These are phyloP conservation scores for Loriculus beryllinus DNA, from an alignment of 2,797 vertebrate species.

Conservation along the genomic window DNA sequence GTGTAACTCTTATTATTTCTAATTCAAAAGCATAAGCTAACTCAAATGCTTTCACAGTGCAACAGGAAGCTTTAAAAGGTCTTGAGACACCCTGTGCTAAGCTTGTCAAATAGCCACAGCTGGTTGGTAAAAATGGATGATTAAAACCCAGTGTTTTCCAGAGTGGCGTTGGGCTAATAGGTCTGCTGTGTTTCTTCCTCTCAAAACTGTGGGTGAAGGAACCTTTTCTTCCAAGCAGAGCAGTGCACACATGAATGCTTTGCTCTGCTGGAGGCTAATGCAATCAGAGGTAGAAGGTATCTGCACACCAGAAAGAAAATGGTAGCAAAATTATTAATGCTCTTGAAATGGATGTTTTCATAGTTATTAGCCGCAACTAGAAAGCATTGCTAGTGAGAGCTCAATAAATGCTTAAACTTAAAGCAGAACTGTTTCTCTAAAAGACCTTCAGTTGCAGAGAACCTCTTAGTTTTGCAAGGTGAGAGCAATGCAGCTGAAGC, in stretches of 20 bases:
- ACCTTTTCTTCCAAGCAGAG: background rate
- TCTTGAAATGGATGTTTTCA: background rate
- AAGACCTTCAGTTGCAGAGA: accelerated
- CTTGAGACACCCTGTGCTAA: background rate
- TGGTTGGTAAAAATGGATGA: background rate
- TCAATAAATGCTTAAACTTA: background rate
- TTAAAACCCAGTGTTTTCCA: background rate
- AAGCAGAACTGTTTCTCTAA: background rate
- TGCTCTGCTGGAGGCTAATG: background rate
- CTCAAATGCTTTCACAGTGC: background rate
- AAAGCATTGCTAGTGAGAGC: background rate
- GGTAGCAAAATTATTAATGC: background rate
- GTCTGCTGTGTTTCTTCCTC: background rate
- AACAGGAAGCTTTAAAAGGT: background rate
- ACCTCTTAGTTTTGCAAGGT: background rate
- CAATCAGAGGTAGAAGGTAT: background rate
- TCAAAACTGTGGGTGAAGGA: background rate
- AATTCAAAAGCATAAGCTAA: background rate
- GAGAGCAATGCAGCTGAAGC: background rate
- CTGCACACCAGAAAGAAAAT: background rate
- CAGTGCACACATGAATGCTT: background rate
- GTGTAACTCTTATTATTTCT: background rate
- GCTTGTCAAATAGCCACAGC: background rate
- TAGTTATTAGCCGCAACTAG: background rate
- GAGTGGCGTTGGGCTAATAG: background rate